phyloP scores from a whole-genome alignment of 2,113 vertebrate species.

The Podilymbus podiceps region DNA sequence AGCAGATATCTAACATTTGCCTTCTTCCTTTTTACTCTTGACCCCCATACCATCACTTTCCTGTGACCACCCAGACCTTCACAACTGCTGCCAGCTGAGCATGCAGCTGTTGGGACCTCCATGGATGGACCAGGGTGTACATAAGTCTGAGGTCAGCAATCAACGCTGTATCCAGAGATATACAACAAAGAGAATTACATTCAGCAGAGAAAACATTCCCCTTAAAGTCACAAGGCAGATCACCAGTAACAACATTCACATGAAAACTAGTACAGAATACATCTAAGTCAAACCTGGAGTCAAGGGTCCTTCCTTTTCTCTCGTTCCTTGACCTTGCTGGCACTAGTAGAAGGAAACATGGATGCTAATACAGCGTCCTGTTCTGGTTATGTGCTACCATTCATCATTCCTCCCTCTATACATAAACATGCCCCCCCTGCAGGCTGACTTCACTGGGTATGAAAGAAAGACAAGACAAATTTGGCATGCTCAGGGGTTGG shows the following conservation, averaged over 20 bases:
- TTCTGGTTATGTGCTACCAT: not conserved
- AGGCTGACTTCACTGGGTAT: not conserved
- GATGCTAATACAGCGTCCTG: not conserved
- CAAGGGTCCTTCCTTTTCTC: not conserved
- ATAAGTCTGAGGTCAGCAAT: not conserved
- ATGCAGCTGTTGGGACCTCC: not conserved
- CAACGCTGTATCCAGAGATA: not conserved
- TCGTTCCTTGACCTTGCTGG: not conserved
- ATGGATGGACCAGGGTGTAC: not conserved
- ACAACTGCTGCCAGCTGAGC: not conserved
- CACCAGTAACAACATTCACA: not conserved
- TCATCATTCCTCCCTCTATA: not conserved
- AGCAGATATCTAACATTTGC: not conserved
- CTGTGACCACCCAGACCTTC: not conserved
- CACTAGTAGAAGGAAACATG: not conserved
- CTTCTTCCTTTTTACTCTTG: not conserved
- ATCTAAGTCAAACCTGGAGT: not conserved
- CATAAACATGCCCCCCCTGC: rapidly evolving
- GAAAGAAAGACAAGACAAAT: not conserved
- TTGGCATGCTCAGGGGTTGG: not conserved
- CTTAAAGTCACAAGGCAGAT: not conserved
- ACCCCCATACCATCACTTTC: not conserved
- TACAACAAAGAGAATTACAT: not conserved
- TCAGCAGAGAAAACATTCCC: not conserved
- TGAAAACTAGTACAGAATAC: not conserved